Evolutionary conservation across 2,888 invertebrate species (phyloP).

Genomic region (Leucozona laternaria): DNA sequence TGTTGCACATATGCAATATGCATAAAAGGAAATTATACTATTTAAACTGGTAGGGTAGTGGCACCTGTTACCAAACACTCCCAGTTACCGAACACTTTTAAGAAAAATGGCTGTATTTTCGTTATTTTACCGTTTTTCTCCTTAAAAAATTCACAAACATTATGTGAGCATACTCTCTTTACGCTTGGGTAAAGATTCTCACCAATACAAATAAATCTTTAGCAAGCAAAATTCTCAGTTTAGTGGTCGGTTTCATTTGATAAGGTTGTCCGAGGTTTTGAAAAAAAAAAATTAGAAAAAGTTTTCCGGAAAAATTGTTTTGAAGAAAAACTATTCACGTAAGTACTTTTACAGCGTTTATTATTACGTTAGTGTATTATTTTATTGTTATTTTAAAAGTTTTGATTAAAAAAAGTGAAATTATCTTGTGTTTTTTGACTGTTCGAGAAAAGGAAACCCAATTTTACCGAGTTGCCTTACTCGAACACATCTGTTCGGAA

Average conservation of each 20-base stretch:
- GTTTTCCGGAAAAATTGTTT: not conserved
- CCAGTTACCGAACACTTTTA: constrained; percentile 1
- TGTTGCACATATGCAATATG: too few species aligned
- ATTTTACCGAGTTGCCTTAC: constrained; percentile 1
- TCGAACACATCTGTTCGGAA: constrained; percentile 3
- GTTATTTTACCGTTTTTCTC: not conserved
- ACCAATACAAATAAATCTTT: not conserved
- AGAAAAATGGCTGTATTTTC: not conserved
- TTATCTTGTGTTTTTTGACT: not conserved
- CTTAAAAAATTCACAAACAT: not conserved
- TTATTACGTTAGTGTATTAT: not conserved
- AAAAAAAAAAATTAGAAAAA: not conserved
- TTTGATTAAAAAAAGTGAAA: not conserved
- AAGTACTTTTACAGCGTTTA: not conserved
- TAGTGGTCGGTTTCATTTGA: not conserved
- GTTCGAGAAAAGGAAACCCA: constrained; percentile 4
- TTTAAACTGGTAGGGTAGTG: not conserved
- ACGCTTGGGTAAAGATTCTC: not conserved
- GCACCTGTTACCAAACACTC: not conserved
- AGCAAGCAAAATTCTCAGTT: not conserved
- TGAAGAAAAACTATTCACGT: not conserved
- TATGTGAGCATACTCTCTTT: not conserved
- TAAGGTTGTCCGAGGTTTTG: not conserved
- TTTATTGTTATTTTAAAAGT: not conserved
- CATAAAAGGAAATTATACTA: too few species aligned